phyloP scores from a whole-genome alignment of 1,140 invertebrate species.

The Coboldia fuscipes region DNA sequence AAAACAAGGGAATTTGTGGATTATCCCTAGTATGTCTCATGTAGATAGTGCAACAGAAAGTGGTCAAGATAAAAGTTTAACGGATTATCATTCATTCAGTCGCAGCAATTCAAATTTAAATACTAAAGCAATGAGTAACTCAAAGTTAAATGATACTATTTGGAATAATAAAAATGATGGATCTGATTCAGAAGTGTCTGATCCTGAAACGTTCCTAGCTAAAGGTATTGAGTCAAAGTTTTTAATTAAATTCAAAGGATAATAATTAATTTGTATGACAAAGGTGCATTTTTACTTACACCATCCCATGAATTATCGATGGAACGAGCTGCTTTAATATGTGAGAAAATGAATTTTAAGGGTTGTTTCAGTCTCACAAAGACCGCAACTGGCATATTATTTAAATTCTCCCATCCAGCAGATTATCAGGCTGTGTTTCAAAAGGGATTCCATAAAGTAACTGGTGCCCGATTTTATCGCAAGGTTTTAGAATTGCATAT shows the following conservation, averaged over 20 bases:
- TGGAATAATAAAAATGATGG: conserved; percentile 25
- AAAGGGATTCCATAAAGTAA: conserved; percentile 68
- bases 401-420: conserved; percentile 66
- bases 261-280: conserved; percentile 1
- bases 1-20: too few species aligned
- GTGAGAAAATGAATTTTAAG: conserved; percentile 69
- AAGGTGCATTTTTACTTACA: conserved; percentile 56
- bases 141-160: conserved; percentile 16
- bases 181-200: conserved; percentile 40
- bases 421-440: conserved; percentile 67
- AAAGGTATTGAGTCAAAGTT: conserved; percentile 22
- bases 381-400: conserved; percentile 67
- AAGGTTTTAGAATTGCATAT: conserved; percentile 29
- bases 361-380: conserved; percentile 64
- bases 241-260: neutral
- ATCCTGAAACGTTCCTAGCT: conserved; percentile 37
- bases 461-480: conserved; percentile 50
- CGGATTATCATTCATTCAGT: conserved; percentile 11
- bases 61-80: conserved; percentile 15
- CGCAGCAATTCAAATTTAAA: conserved; percentile 15
- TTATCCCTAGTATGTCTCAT: too few species aligned
- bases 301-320: conserved; percentile 62
- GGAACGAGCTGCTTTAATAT: conserved; percentile 64
- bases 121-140: conserved; percentile 12
- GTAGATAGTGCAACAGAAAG: too few species aligned